Evolutionary conservation across 2,797 vertebrate genomes (phyloP).

Genomic region (Pangasius mekongensis): DNA sequence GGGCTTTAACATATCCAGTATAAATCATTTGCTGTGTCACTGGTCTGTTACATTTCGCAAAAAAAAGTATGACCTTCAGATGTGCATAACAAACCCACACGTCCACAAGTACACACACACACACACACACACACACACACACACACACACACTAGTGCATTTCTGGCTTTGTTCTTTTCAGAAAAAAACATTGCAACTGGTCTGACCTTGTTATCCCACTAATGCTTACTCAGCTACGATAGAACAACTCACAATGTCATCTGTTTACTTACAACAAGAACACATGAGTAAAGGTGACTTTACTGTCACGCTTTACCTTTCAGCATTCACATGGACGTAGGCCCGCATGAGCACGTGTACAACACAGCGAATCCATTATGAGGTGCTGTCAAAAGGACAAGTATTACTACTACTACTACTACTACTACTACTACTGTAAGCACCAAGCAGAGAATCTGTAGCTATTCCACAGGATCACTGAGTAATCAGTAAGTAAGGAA

Average conservation of each 20-base stretch:
- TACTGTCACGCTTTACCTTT: not conserved
- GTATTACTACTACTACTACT: too few relatives aligned
- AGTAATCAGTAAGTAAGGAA: not conserved
- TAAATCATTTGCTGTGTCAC: too few relatives aligned
- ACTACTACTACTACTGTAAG: not conserved
- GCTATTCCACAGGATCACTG: not conserved
- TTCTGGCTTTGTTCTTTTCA: not conserved
- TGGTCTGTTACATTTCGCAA: not conserved
- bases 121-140: not conserved
- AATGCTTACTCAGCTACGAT: not conserved
- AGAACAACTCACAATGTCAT: not conserved
- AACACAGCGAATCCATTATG: not conserved
- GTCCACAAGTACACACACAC: too few relatives aligned
- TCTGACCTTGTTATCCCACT: slow-evolving; percentile 21
- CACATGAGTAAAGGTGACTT: slow-evolving; percentile 22
- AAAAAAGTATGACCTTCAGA: not conserved
- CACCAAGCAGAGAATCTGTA: not conserved
- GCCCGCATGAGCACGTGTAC: not conserved
- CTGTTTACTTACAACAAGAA: slow-evolving; percentile 40
- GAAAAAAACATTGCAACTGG: not conserved
- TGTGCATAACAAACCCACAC: not conserved
- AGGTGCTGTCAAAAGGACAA: not conserved
- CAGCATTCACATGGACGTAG: too few relatives aligned
- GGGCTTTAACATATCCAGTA: not conserved
- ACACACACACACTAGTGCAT: not conserved